These are phyloP conservation scores for Drosophila micromelanica DNA, from an alignment of 1,140 invertebrate species.

Conservation along the genomic window DNA sequence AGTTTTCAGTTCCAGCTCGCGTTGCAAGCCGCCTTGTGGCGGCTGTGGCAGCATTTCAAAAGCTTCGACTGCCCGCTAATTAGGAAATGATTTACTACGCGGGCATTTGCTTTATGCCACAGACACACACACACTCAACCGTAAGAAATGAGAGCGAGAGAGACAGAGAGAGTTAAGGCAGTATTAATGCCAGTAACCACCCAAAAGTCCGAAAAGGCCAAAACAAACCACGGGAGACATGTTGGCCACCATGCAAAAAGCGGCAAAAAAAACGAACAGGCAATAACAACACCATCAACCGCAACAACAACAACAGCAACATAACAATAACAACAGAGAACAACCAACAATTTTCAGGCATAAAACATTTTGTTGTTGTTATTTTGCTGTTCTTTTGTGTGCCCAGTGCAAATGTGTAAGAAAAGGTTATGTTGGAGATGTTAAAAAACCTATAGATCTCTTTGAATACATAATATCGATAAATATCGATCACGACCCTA, in stretches of 20 bases:
- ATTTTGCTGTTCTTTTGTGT: neutral
- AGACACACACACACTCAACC: neutral
- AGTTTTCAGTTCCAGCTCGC: constrained; percentile 17
- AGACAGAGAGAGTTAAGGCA: neutral
- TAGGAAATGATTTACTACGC: constrained; percentile 66
- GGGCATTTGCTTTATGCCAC: constrained; percentile 55
- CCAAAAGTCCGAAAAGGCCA: constrained; percentile 59
- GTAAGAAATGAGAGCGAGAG: neutral
- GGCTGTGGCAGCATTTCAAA: constrained; percentile 4
- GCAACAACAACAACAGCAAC: constrained; percentile 42
- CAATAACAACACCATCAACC: constrained; percentile 46
- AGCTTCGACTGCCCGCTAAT: constrained; percentile 46
- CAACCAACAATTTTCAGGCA: constrained; percentile 78
- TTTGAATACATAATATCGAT: too few relatives aligned
- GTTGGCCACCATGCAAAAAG: constrained; percentile 74
- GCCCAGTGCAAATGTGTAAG: neutral
- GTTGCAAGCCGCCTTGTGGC: constrained; percentile 13
- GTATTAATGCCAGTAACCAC: constrained; percentile 57
- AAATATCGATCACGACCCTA: too few relatives aligned
- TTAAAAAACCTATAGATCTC: neutral
- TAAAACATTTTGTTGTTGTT: constrained; percentile 74
- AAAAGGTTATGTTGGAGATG: neutral
- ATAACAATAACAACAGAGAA: constrained; percentile 31
- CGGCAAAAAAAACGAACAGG: constrained; percentile 34
- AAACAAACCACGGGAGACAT: constrained; percentile 74